These are phyloP conservation scores for Mionectes olivaceus DNA, from an alignment of 2,797 vertebrate species.

Conservation along the genomic window DNA sequence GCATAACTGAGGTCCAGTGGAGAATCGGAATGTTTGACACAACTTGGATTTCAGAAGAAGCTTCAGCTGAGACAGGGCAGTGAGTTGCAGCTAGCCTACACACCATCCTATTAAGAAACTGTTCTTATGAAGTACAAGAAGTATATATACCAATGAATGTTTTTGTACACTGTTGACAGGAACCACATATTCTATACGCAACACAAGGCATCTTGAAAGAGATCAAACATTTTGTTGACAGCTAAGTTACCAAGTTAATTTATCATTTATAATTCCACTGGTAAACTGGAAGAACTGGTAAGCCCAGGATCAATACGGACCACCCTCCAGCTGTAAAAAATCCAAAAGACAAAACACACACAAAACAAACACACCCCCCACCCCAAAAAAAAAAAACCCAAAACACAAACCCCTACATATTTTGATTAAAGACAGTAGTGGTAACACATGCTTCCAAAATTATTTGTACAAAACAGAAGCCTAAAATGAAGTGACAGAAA, in stretches of 20 bases:
- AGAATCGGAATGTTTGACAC: neutral
- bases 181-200: rapidly evolving
- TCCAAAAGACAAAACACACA: neutral
- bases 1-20: neutral
- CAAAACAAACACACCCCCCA: rapidly evolving
- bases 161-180: neutral
- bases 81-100: neutral
- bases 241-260: neutral
- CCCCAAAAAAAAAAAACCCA: too few species aligned
- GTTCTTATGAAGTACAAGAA: neutral
- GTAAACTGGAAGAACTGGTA: neutral
- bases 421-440: neutral
- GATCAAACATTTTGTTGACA: neutral
- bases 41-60: neutral
- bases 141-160: rapidly evolving
- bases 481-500: neutral
- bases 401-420: neutral
- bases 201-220: neutral
- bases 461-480: neutral
- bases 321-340: neutral
- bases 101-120: neutral
- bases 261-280: neutral
- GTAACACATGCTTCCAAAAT: neutral
- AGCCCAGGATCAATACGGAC: neutral
- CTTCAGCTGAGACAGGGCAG: neutral